phyloP scores from a whole-genome alignment of 2,888 invertebrate species.

The Ferdinandea cuprea region DNA sequence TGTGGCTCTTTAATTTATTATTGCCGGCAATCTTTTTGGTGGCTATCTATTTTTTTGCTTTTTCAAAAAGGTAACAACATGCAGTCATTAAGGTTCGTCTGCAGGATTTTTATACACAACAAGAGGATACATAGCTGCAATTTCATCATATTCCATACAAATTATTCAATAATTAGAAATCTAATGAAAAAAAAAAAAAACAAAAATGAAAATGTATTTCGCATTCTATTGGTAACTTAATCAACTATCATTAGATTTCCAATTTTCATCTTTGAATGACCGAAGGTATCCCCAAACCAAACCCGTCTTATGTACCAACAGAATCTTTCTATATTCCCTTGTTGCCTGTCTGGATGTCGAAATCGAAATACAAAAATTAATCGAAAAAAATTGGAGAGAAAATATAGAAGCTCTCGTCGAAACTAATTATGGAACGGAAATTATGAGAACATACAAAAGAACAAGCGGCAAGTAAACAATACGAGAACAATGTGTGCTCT shows the following conservation, averaged over 20 bases:
- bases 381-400: conserved; percentile 43
- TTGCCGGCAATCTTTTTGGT: conserved; percentile 9
- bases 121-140: neutral
- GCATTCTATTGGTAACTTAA: conserved; percentile 13
- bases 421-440: conserved; percentile 74
- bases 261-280: neutral
- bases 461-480: conserved; percentile 32
- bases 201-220: neutral
- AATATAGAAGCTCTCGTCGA: conserved; percentile 51
- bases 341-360: conserved; percentile 36
- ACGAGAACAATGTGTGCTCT: conserved; percentile 24
- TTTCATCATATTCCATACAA: conserved; percentile 8
- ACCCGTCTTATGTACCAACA: neutral
- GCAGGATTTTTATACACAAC: neutral
- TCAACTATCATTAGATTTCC: conserved; percentile 41
- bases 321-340: conserved; percentile 3
- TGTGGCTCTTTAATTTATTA: conserved; percentile 30
- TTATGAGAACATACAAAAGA: conserved; percentile 62
- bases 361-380: conserved; percentile 47
- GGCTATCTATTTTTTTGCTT: neutral
- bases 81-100: conserved; percentile 13
- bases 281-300: neutral
- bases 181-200: conserved; percentile 27
- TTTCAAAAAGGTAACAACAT: neutral
- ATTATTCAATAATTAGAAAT: conserved; percentile 41